These are phyloP conservation scores for Cryptotis parvus DNA, from an alignment of 2,113 vertebrate species.

Conservation along the genomic window DNA sequence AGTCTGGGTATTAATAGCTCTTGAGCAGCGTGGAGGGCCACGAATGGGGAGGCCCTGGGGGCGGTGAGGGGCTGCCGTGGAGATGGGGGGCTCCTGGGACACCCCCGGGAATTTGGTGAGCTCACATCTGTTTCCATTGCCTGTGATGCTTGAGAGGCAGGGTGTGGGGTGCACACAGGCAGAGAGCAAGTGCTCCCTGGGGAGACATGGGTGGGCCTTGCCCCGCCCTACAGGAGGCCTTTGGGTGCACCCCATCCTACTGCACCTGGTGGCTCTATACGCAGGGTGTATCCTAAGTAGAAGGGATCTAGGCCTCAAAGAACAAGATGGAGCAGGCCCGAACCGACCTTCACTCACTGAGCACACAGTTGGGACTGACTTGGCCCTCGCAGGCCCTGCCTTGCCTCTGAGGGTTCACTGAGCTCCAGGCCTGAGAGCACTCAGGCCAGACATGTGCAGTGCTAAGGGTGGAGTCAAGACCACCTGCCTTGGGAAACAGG, in stretches of 20 bases:
- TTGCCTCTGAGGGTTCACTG: background rate
- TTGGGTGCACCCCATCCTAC: background rate
- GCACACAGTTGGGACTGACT: background rate
- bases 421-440: too few relatives aligned
- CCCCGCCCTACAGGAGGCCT: background rate
- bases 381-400: background rate
- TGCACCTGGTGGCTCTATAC: background rate
- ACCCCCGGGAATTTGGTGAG: background rate
- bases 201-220: background rate
- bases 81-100: slow-evolving; percentile 31
- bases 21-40: background rate
- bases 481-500: background rate
- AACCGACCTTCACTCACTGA: background rate
- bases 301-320: background rate
- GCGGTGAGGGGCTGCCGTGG: background rate
- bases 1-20: slow-evolving; percentile 40
- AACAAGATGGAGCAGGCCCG: background rate
- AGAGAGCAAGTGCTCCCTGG: too few relatives aligned
- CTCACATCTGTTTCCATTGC: background rate
- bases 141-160: background rate
- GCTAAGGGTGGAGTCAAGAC: too few relatives aligned
- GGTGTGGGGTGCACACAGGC: too few relatives aligned
- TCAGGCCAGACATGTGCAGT: background rate
- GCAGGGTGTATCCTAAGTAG: background rate
- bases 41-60: background rate